phyloP scores from a whole-genome alignment of 2,113 vertebrate species.

The Turdus rufiventris region DNA sequence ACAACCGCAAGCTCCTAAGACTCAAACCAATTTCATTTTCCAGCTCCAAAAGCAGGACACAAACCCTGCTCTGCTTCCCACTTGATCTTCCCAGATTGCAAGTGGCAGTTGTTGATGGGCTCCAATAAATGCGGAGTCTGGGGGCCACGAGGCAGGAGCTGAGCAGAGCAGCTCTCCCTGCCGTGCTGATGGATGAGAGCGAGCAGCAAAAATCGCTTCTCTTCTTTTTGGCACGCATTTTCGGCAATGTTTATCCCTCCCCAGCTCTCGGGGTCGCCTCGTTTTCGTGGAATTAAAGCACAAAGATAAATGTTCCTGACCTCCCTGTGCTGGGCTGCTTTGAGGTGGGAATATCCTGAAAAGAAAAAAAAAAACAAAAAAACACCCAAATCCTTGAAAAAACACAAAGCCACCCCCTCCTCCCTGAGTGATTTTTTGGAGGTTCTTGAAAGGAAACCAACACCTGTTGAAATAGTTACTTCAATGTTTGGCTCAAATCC shows the following conservation, averaged over 20 bases:
- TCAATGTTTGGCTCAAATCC: not conserved
- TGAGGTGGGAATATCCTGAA: not conserved
- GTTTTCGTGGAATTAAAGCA: not conserved
- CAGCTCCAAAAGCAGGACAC: fast-evolving
- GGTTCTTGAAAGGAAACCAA: not conserved
- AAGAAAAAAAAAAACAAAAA: not conserved
- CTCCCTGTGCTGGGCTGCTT: not conserved
- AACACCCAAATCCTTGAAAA: not conserved
- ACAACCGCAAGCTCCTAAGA: fast-evolving
- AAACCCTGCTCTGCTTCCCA: not conserved
- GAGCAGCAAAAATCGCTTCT: not conserved
- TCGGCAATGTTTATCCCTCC: not conserved
- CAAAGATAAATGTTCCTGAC: not conserved
- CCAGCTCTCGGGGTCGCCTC: not conserved
- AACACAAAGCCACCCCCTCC: not conserved
- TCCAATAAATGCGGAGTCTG: not conserved
- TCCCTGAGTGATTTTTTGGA: not conserved
- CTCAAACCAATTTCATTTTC: fast-evolving
- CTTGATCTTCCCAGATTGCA: not conserved
- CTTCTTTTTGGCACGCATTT: not conserved
- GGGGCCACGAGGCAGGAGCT: not conserved
- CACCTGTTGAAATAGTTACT: conserved; percentile 50
- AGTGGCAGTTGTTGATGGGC: conserved; percentile 29
- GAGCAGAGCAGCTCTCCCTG: not conserved
- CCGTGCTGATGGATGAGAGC: not conserved